A percentile compares a stretch with the other conserved stretches of the same genome.
phyloP scores from a whole-genome alignment of 2,113 vertebrate species.

The Ginglymostoma cirratum region DNA sequence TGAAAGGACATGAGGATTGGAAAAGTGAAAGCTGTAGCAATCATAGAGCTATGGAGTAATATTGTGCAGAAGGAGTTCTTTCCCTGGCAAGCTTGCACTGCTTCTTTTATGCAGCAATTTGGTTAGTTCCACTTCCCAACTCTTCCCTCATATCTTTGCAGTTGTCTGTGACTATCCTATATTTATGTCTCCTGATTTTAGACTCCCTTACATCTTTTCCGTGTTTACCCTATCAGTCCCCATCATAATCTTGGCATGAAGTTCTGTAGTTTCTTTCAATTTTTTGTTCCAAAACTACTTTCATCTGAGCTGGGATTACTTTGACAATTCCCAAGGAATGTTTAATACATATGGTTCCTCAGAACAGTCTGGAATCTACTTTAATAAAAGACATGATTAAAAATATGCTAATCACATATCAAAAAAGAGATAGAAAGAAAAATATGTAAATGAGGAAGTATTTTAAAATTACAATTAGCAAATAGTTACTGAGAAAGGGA shows the following conservation, averaged over 20 bases:
- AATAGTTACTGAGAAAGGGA: not conserved
- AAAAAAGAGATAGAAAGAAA: not conserved
- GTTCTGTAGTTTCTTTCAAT: not conserved
- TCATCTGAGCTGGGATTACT: not conserved
- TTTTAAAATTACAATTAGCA: not conserved
- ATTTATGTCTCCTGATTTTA: too few species aligned
- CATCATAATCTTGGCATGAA: not conserved
- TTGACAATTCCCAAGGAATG: not conserved
- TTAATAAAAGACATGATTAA: conserved; percentile 2
- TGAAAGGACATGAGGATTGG: too few species aligned
- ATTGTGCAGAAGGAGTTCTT: too few species aligned
- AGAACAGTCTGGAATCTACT: not conserved
- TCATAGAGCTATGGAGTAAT: too few species aligned
- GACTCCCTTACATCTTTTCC: too few species aligned
- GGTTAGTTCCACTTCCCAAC: too few species aligned
- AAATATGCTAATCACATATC: not conserved
- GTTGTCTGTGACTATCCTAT: too few species aligned
- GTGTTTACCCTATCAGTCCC: too few species aligned
- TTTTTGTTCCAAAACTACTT: not conserved
- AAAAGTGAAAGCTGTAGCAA: too few species aligned
- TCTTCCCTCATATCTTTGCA: too few species aligned
- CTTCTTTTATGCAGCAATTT: too few species aligned
- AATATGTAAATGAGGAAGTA: not conserved
- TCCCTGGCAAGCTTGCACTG: too few species aligned
- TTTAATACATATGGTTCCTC: not conserved